These are phyloP conservation scores for Aepyceros melampus DNA, from an alignment of 2,113 vertebrate genomes.

Conservation along the genomic window DNA sequence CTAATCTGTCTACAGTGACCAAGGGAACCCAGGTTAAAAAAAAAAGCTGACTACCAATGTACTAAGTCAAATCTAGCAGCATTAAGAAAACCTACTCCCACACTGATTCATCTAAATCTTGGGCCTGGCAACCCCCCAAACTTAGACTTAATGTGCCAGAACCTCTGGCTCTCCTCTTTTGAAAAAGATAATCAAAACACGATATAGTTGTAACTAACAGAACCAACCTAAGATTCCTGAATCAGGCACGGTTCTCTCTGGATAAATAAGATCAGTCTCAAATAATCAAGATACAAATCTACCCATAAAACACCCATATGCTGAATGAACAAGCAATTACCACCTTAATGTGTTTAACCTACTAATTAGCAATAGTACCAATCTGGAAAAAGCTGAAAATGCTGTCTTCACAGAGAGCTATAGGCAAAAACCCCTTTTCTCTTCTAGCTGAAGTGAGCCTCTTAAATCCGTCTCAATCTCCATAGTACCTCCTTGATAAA, in stretches of 20 bases:
- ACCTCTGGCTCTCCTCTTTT: not conserved
- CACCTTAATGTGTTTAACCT: slow-evolving; percentile 35
- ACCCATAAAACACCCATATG: slow-evolving; percentile 45
- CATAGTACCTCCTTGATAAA: not conserved
- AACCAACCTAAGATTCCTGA: not conserved
- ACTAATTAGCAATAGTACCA: slow-evolving; percentile 28
- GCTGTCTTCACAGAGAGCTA: not conserved
- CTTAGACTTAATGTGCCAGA: not conserved
- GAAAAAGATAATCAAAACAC: slow-evolving; percentile 12
- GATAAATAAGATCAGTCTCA: slow-evolving; percentile 17
- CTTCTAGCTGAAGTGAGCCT: not conserved
- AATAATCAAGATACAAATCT: not conserved
- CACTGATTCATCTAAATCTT: not conserved
- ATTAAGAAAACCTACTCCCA: not conserved
- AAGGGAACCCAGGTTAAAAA: not conserved
- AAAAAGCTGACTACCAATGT: not conserved
- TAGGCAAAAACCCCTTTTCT: not conserved
- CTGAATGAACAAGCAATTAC: slow-evolving; percentile 47
- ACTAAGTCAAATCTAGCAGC: not conserved
- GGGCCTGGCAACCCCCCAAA: not conserved
- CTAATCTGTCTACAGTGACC: not conserved
- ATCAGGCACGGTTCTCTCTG: not conserved
- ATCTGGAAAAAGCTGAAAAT: not conserved
- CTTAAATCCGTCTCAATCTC: not conserved
- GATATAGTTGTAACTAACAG: not conserved